Evolutionary conservation across 2,113 vertebrate species (phyloP), one percentile per base, ranked within the genome.

Genomic region (Actenoides hombroni): DNA sequence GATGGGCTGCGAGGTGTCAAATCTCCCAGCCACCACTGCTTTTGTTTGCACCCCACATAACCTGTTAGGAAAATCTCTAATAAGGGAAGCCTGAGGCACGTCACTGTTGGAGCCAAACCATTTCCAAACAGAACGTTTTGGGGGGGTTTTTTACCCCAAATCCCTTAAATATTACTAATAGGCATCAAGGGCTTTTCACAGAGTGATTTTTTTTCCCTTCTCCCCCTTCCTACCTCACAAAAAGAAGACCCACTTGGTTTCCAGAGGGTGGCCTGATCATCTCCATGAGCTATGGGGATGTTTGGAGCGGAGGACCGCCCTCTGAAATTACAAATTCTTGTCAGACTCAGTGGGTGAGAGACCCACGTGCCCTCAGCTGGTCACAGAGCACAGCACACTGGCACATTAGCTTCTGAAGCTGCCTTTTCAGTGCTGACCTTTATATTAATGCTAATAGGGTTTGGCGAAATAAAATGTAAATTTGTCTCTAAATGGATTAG

Each of bases 391-490:
- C 80, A 94, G 84, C 94, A 83, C 85, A 89, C 86, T 95, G 94
- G 93, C 94, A 96, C 89, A 88, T 93, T 91, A 93, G 97, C 95
- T 98, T 94, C 89, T 92, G 95, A 97, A 84, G 68, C 86, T 96
- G 83, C 88, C 69, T 97, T 97, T 95, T 93, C 90, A 96, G 93
- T 49, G 69, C 65, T 96, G 96, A 97, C 97, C 96, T 98, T 97
- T 96, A 96, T 97, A 96, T 95, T 96, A 96, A 98, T 94, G 92
- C 92, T 97, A 97, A 98, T 92, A 96, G 95, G 93, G 91, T 95
- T 97, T 97, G 94, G 93, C 98, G 97, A 98, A 97, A 98, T 96
- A 95, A 97, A 97, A 97, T 96, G 96, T 96, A 97, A 97, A 97
- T 97, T 97, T 95, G 51, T 59, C 95, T 98, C 96, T 97, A 97